Base-by-base conservation (phyloP, 2,888 invertebrate genomes). In the Agonum fuliginosum region DNA sequence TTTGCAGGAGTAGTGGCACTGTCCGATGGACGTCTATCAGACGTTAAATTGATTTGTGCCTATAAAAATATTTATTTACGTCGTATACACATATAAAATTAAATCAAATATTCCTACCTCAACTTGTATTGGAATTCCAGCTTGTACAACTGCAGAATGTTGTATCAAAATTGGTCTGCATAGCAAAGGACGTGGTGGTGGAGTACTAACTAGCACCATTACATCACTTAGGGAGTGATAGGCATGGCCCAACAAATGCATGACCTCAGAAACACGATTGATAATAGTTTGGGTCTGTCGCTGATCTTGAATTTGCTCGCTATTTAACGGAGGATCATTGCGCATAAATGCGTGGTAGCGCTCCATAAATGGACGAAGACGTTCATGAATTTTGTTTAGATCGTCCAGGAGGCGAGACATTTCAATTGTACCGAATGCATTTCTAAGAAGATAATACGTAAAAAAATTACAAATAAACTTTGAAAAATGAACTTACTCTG, bases 161-260 rank as follows among this genome's bases (percentile, higher is more conserved):
- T 93, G 93, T 30, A 94, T 91, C 30, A 93, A 86, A 79, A 93
- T 91, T n/a, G 93, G 93, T 37, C 93, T 89, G 82, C 93, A 93
- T 69, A 91, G 88, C 46, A 95, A 88, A 78, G 90, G 89, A 78
- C 95, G 88, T 0, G 94, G 94, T 3, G 93, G 91, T 3, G 90
- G 88, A 80, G 90, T 90, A 27, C 90, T 88, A 79, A 94, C 90
- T 83, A 94, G 91, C 58, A 95, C 89, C 85, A 93, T 93, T 62
- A 97, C 90, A 84, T 98, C 97, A 83, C 97, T 97, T 58, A 96
- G 88, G 0, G 94, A 93, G 84, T 98, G 98, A 86, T 94, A 95
- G 0, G 95, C 94, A 84, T 98, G 98, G 1, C 96, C 92, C 81
- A 97, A 88, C 81, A 92, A 93, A 85, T 98, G 98, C 83, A 97